Base-by-base conservation (phyloP, 2,888 invertebrate species). In the Hemaris fuciformis region DNA sequence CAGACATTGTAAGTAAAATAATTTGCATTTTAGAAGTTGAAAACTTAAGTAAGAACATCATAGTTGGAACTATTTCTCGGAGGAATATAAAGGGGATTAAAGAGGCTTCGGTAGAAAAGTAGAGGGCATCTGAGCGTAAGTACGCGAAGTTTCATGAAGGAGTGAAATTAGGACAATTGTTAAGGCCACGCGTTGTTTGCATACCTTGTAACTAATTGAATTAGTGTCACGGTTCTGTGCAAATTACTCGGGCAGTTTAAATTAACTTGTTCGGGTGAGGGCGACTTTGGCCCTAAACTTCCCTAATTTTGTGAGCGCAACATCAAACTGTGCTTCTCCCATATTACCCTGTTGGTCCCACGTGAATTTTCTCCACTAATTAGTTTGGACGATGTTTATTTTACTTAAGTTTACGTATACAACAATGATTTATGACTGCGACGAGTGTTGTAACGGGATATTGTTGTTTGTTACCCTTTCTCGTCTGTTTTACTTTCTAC, bases 351-450 rank as follows among this genome's bases (percentile, higher is more conserved):
- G 88, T 84, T 80, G 87, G 89, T 89, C 90, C 91, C 91, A 87
- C 85, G 88, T 89, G 91, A 89, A 89, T 90, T 90, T 88, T 88
- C 87, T 86, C 85, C 88, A 84, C 89, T 90, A 90, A 91, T 90
- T 89, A 90, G 89, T 89, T 91, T 85, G 77, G 76, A 80, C 83
- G 77, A 85, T 90, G 90, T 90, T 89, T 90, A 90, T 90, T 91
- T 89, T 88, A 84, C 84, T 83, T 81, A 81, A 87, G 87, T 89
- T 89, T 84, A 79, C 79, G 79, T 79, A 79, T 75, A 83, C 83
- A 79, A 80, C 80, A 79, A 87, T 89, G 89, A 89, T 89, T 89
- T 89, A 89, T 87, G 81, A 72, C 76, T 68, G 76, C 74, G 79
- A 72, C 76, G 77, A 81, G 83, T 75, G 72, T 73, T 67, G 62